Evolutionary conservation across 2,797 vertebrate species (phyloP), one percentile per base, ranked within the genome.

Genomic region (Chaenodraco wilsoni): DNA sequence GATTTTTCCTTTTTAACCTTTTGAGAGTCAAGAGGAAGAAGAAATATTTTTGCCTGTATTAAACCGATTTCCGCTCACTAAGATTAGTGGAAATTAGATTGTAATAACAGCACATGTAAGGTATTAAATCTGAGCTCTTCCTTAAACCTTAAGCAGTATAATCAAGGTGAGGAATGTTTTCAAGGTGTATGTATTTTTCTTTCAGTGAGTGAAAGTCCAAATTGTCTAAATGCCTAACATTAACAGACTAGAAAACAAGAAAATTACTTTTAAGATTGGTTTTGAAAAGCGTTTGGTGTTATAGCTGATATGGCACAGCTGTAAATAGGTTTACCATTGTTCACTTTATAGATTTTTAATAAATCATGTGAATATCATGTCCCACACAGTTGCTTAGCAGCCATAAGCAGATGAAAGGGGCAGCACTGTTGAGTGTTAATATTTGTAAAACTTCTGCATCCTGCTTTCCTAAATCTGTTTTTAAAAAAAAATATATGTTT

Each of bases 331-430:
- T 70, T 40, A 51, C 31, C 16, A n/a, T 48, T 77, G 68, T 70
- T 43, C 33, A 41, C n/a, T 9, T 63, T 51, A 76, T 68, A 21
- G 43, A 78, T 81, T 72, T 45, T 65, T 46, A 19, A 73, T 63
- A 65, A 82, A 74, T 79, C 9, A 37, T 65, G 16, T 64, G 23
- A 63, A 73, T 81, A 78, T 71, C 21, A 62, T 49, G 55, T 50
- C 49, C 57, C 27, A 70, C 69, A 40, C 16, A 15, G 78, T 87
- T 81, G 72, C 77, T 79, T 73, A 72, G 75, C 69, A 85, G 78
- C 81, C 51, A 69, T 15, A 41, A 59, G 19, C 56, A 67, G 49
- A 76, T 37, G 61, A 45, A 77, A 62, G 59, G 44, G 54, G 62
- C 76, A 71, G 1, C 48, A 51, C 23, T 58, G 17, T 16, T 9